phyloP scores from a whole-genome alignment of 2,888 invertebrate genomes.

The Dicranocentrus wangi region DNA sequence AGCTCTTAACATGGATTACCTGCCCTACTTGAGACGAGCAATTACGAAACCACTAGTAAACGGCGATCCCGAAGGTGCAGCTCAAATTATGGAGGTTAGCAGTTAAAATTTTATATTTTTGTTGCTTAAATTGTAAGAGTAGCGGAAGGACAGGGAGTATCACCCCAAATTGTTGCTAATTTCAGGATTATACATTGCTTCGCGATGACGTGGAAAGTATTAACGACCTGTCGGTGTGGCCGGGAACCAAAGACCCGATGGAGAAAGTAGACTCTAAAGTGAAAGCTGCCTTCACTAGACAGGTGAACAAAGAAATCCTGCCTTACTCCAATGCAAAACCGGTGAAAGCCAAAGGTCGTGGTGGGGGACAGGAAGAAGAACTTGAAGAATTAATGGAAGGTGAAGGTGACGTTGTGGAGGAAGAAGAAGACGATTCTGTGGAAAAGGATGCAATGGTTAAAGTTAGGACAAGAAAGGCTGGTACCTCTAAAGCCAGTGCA shows the following conservation, averaged over 20 bases:
- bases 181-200: conserved; percentile 86
- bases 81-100: conserved; percentile 80
- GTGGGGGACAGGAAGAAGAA: conserved; percentile 75
- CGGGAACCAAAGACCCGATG: conserved; percentile 84
- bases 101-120: background rate
- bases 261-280: conserved; percentile 85
- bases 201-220: conserved; percentile 94
- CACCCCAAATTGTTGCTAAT: background rate
- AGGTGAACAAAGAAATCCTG: conserved; percentile 90
- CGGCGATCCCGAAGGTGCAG: conserved; percentile 83
- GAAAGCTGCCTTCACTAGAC: conserved; percentile 93
- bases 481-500: conserved; percentile 25
- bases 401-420: conserved; percentile 72
- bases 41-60: conserved; percentile 85
- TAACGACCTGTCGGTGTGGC: conserved; percentile 90
- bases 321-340: conserved; percentile 85
- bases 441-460: conserved; percentile 87
- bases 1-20: conserved; percentile 90
- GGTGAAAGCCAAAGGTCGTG: conserved; percentile 79
- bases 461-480: conserved; percentile 75
- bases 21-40: conserved; percentile 84
- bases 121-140: background rate
- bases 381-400: conserved; percentile 75
- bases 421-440: conserved; percentile 77
- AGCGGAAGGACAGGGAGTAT: too few relatives aligned